Evolutionary conservation across 2,888 invertebrate species (phyloP), one percentile per base, ranked within the genome.

Genomic region (Trissolcus brochymenae): DNA sequence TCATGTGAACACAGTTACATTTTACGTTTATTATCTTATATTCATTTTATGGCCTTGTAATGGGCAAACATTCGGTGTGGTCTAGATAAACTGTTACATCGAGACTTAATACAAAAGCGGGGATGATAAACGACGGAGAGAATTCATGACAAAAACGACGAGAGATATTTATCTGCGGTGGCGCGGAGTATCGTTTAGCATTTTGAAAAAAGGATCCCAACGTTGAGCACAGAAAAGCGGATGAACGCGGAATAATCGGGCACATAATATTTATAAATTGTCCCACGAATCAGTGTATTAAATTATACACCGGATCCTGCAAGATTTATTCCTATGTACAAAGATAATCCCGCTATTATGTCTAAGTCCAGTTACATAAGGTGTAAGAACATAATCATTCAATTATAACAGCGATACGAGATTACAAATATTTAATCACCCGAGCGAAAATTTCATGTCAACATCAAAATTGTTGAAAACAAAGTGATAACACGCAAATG

Each of bases 261-360:
- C 57, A 54, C 51, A 16, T 71, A 71, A 73, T 73, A 73, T 66
- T 73, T 73, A 65, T 73, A 73, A 73, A 73, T 73, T 59, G 65
- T 66, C 50, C n/a, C 60, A 55, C 50, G 55, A 73, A 73, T 59
- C 59, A 50, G 14, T 53, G 46, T 53, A 43, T 64, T 64, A 71
- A 41, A 50, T 55, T 41, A 54, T 55, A 61, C 51, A 35, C 35
- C 16, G 53, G 54, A 62, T 62, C 46, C 35, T 14, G 29, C 17
- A 41, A 62, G 57, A 62, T 71, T 62, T 71, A 71, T 64, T 41
- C 16, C 43, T 41, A 40, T 9, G 46, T 61, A 4, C 17, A 13
- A 9, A 19, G 43, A 43, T 71, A 71, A 71, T 71, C 57, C 57
- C 13, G 51, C 62, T 71, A 71, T 71, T 62, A 57, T 14, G 51